Conservation (phyloP, 2,797 vertebrate genomes). For the Rhinoraja longicauda region DNA sequence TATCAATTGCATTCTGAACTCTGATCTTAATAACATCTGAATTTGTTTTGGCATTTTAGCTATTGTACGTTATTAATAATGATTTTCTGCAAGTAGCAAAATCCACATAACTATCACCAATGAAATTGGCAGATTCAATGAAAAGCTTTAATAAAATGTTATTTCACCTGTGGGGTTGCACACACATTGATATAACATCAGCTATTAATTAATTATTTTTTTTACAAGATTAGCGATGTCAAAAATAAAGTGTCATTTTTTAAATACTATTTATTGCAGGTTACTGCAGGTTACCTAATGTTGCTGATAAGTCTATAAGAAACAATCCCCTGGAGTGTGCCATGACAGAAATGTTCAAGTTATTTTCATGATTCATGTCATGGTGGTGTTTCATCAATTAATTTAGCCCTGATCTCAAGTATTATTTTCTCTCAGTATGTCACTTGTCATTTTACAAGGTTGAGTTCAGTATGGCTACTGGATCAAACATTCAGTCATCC, state of each 20-base stretch:
- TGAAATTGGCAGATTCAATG: neutral
- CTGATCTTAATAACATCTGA: neutral
- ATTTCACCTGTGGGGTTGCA: no score
- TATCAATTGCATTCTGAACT: neutral
- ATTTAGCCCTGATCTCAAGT: neutral
- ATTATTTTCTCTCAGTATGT: neutral
- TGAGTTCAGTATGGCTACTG: neutral
- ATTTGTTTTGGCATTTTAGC: neutral
- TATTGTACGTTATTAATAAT: neutral
- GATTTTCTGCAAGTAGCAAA: neutral
- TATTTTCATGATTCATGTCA: slow-evolving; percentile 9
- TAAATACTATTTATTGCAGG: neutral
- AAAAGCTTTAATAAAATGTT: neutral
- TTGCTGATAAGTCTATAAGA: neutral
- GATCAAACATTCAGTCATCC: neutral
- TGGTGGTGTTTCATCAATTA: neutral
- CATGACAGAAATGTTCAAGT: neutral
- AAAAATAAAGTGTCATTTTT: neutral
- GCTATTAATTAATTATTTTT: neutral
- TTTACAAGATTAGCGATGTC: neutral
- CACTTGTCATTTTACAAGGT: neutral
- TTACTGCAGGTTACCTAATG: neutral
- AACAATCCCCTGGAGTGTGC: neutral
- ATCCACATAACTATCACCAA: neutral
- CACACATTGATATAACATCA: neutral